Conservation (phyloP, 2,113 vertebrate species). For the Triplophysa siluroides region DNA sequence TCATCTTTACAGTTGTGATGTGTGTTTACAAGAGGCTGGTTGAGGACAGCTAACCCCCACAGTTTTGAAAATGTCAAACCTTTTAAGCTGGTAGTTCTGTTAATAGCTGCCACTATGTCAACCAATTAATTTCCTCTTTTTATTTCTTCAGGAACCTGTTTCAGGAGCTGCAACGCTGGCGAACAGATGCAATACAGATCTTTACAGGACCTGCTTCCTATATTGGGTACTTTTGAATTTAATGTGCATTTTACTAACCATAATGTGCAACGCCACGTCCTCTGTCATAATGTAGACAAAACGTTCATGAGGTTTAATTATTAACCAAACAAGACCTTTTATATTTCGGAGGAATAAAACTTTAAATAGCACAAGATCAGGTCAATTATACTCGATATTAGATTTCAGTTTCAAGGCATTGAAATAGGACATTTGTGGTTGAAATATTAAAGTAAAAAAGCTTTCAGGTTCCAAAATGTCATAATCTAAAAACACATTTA, state of each 20-base stretch:
- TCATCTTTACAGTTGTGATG: background rate
- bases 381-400: background rate
- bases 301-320: too few relatives aligned
- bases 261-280: too few relatives aligned
- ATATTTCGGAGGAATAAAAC: too few relatives aligned
- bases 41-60: background rate
- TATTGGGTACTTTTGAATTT: too few relatives aligned
- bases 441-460: background rate
- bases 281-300: too few relatives aligned
- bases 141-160: background rate
- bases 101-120: background rate
- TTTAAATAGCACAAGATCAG: too few relatives aligned
- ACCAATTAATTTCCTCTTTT: background rate
- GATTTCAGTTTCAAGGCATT: background rate
- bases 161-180: background rate
- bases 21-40: slow-evolving; percentile 9
- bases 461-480: background rate
- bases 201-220: too few relatives aligned
- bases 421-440: background rate
- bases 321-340: too few relatives aligned
- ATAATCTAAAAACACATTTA: background rate
- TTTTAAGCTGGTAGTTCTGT: slow-evolving; percentile 9
- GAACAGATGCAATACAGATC: too few relatives aligned
- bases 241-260: too few relatives aligned
- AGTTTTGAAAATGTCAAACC: slow-evolving; percentile 29